Evolutionary conservation across 1,140 invertebrate genomes (phyloP), one percentile per base, ranked within the genome.

Genomic region (Ephestia elutella): DNA sequence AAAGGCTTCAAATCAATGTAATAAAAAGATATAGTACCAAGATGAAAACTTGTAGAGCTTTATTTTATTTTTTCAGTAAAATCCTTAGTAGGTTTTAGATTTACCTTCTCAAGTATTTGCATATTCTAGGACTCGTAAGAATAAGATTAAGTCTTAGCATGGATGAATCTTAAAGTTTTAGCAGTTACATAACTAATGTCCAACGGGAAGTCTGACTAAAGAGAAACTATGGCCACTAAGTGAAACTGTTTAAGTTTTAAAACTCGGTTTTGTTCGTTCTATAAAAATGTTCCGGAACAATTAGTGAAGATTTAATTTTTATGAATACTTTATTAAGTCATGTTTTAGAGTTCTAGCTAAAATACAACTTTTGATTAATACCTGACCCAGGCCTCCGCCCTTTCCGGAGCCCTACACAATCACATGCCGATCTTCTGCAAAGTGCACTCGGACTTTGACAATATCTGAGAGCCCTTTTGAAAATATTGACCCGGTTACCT

Each of bases 141-240:
- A 44, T 44, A 44, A 44, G 38, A 44, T 44, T 44, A 44, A 44
- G 38, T 15, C 38, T 44, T n/a, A 44, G 38, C 38, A 44, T 44
- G 38, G 38, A 44, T 15, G 38, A 44, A 44, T 44, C 38, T 44
- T 44, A 44, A 44, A 44, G 38, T 44, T 44, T 44, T 15, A 44
- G 10, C 38, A 44, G 38, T 44, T 44, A 44, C 38, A 44, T 44
- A 44, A 44, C 10, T 44, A 44, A 44, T 44, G 38, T 44, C n/a
- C 38, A n/a, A 44, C 38, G 38, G 38, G 15, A 44, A 44, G 38
- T 44, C 38, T 44, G 38, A 44, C 38, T 44, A 44, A 44, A 15
- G 38, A 15, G 38, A 44, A 44, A 44, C 38, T 44, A 44, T 44
- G 38, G 38, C 38, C 38, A 44, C 38, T 44, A 44, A 44, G 38